Evolutionary conservation across 1,140 invertebrate species (phyloP).

Genomic region (Fopius arisanus): DNA sequence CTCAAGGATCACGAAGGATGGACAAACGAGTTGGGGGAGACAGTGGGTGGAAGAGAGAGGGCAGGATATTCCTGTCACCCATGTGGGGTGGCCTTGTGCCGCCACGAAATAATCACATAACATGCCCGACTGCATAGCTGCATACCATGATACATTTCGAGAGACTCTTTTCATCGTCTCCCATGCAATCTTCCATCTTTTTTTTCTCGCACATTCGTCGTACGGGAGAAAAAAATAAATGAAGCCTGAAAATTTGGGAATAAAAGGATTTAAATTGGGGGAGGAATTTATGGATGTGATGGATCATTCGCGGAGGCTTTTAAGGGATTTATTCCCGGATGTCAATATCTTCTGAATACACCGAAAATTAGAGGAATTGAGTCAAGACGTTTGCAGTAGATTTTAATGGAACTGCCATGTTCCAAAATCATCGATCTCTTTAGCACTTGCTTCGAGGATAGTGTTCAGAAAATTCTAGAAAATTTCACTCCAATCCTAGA

Average conservation of each 20-base stretch:
- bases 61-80: slow-evolving; percentile 32
- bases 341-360: no score
- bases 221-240: background rate
- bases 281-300: background rate
- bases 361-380: no score
- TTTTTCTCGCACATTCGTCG: background rate
- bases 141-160: slow-evolving; percentile 45
- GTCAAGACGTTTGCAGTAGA: no score
- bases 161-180: slow-evolving; percentile 5
- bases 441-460: no score
- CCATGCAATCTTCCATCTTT: background rate
- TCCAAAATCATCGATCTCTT: no score
- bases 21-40: slow-evolving; percentile 16
- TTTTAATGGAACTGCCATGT: no score
- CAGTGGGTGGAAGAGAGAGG: slow-evolving; percentile 20
- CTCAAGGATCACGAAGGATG: slow-evolving; percentile 30
- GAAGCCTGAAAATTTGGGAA: background rate
- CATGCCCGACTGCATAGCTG: slow-evolving; percentile 52
- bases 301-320: background rate
- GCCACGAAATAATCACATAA: slow-evolving; percentile 55
- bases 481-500: no score
- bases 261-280: background rate
- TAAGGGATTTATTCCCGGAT: background rate
- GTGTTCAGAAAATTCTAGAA: no score
- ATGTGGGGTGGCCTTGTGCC: slow-evolving; percentile 48